Base-by-base conservation (phyloP, 1,140 invertebrate genomes). In the Drosophila simulans region DNA sequence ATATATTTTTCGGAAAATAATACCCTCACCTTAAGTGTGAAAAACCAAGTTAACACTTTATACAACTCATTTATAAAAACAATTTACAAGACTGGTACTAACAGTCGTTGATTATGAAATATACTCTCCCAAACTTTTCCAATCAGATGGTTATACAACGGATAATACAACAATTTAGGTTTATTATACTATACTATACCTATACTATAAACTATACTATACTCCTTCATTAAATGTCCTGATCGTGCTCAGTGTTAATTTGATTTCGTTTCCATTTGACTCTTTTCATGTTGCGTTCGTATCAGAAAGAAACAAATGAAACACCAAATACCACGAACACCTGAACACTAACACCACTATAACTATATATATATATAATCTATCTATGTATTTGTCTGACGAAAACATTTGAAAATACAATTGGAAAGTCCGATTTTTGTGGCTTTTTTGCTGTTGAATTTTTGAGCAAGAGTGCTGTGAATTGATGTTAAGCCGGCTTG, bases 161-260 rank as follows among this genome's bases (percentile, higher is more conserved):
- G 15, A 48, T 42, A 52, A 15, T 52, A 66, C 35, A 59, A 48
- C 8, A 37, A 66, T 63, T 59, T 52, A 15, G n/a, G 11, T 34
- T 63, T 68, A 22, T 31, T 35, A 20, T 37, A 56, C 58, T 66
- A 27, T 37, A 64, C 64, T 72, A 27, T 64, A 43, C 40, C 53
- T 52, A 58, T 75, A 66, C 39, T 31, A 31, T 66, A 46, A 66
- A 66, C 39, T 51, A 53, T 72, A 49, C 31, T 39, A 54, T 75
- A 75, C 71, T 75, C 55, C 63, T 75, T 79, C 83, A 86, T 86
- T 86, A 65, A 81, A 78, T 86, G 74, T 86, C 82, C 82, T 80
- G 62, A 86, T 88, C 82, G 82, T 84, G 68, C 62, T 85, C 78
- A 85, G 63, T 89, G 79, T 89, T 85, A 52, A 64, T 85, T 79